A percentile compares a stretch with the other conserved stretches of the same genome.
Evolutionary conservation across 2,113 vertebrate genomes (phyloP).

Genomic region (Gallinago undulata): DNA sequence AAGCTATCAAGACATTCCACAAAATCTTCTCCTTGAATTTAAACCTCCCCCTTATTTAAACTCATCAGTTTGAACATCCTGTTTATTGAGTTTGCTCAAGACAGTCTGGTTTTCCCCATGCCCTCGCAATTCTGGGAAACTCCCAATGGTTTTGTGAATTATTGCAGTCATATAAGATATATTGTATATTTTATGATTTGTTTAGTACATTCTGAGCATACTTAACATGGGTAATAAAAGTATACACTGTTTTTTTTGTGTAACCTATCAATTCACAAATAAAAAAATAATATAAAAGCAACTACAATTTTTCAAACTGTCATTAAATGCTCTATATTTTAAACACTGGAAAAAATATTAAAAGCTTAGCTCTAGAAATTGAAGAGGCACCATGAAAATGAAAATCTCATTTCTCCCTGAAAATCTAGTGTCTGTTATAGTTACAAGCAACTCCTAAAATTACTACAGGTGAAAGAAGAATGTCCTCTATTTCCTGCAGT

Average conservation of each 20-base stretch:
- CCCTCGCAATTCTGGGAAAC: not conserved
- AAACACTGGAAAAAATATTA: conserved; percentile 26
- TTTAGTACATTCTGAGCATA: conserved; percentile 31
- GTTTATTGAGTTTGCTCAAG: not conserved
- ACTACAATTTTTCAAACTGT: conserved; percentile 40
- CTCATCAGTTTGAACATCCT: not conserved
- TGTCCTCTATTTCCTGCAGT: not conserved
- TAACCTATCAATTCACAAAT: conserved; percentile 9
- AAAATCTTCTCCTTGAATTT: not conserved
- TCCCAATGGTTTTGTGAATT: not conserved
- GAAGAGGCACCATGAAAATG: conserved; percentile 4
- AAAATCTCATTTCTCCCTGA: conserved; percentile 31
- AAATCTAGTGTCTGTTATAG: conserved; percentile 22
- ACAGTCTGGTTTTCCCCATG: not conserved
- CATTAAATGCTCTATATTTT: conserved; percentile 44
- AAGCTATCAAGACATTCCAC: not conserved
- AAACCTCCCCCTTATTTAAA: not conserved
- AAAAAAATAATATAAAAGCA: conserved; percentile 48
- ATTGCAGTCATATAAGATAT: not conserved
- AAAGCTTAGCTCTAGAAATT: conserved; percentile 23
- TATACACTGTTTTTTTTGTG: not conserved
- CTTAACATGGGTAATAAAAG: conserved; percentile 32
- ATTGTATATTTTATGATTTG: conserved; percentile 37
- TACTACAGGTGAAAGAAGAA: conserved; percentile 18
- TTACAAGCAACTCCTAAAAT: conserved; percentile 34